These are phyloP conservation scores for Telmatherina bonti DNA, from an alignment of 2,797 vertebrate genomes.

Conservation along the genomic window DNA sequence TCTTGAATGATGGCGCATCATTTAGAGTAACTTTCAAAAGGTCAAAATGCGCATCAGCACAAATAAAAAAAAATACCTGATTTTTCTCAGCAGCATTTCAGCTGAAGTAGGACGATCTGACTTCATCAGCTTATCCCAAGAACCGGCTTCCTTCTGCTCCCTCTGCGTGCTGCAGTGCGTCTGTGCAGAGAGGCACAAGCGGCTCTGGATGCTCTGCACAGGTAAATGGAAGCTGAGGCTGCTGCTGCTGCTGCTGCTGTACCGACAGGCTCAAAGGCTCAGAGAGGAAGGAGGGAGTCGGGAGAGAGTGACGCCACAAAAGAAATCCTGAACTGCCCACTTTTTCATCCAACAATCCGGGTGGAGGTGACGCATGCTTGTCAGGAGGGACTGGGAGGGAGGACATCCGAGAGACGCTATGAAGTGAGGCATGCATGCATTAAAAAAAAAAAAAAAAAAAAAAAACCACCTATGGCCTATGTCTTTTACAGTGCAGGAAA, in stretches of 20 bases:
- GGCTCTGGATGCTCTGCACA: slow-evolving; percentile 63
- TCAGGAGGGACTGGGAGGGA: slow-evolving; percentile 48
- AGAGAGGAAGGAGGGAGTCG: slow-evolving; percentile 61
- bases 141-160: slow-evolving; percentile 42
- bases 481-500: slow-evolving; percentile 36
- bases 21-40: slow-evolving; percentile 12
- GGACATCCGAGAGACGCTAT: slow-evolving; percentile 49
- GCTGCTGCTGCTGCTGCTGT: slow-evolving; percentile 38
- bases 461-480: slow-evolving; percentile 20
- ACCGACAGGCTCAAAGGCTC: slow-evolving; percentile 48
- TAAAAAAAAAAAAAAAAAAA: too few species aligned
- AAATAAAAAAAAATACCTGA: slow-evolving; percentile 62
- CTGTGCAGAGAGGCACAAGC: slow-evolving; percentile 50
- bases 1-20: slow-evolving; percentile 2
- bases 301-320: slow-evolving; percentile 62
- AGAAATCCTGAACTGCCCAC: slow-evolving; percentile 75
- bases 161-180: slow-evolving; percentile 78
- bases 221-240: slow-evolving; percentile 47
- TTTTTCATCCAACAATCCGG: slow-evolving; percentile 54
- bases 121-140: slow-evolving; percentile 50
- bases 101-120: slow-evolving; percentile 44
- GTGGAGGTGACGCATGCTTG: slow-evolving; percentile 61
- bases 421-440: slow-evolving; percentile 21
- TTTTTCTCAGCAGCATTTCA: slow-evolving; percentile 63
- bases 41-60: not conserved